phyloP scores from a whole-genome alignment of 2,888 invertebrate species.

The Sinohyriopsis cumingii region DNA sequence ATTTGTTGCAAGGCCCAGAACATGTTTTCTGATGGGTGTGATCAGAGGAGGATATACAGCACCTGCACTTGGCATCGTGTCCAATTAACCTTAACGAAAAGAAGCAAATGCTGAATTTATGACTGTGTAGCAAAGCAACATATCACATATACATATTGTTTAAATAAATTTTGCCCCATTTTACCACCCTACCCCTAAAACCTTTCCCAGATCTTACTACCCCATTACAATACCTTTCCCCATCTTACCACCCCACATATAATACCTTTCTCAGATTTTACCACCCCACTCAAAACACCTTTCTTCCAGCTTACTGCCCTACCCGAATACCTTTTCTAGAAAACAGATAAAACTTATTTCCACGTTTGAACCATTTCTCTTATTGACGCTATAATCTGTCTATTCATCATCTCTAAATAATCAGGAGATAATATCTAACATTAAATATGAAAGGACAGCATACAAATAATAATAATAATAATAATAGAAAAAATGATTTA shows the following conservation, averaged over 20 bases:
- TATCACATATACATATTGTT: not conserved
- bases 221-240: not conserved
- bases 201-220: not conserved
- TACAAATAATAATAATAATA: too few species aligned
- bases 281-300: too few species aligned
- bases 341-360: too few species aligned
- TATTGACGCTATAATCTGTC: too few species aligned
- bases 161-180: not conserved
- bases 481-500: too few species aligned
- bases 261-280: not conserved
- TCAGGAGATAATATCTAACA: too few species aligned
- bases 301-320: not conserved
- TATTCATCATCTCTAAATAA: too few species aligned
- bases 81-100: not conserved
- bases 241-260: not conserved
- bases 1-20: slow-evolving; percentile 48
- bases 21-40: slow-evolving; percentile 53
- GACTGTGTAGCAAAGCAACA: not conserved
- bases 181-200: not conserved
- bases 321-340: too few species aligned
- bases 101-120: not conserved
- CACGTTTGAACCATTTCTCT: too few species aligned
- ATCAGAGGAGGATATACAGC: slow-evolving; percentile 68
- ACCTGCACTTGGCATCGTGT: slow-evolving; percentile 67
- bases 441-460: too few species aligned